Evolutionary conservation across 2,113 vertebrate species (phyloP), one percentile per base, ranked within the genome.

Genomic region (Semnornis frantzii): DNA sequence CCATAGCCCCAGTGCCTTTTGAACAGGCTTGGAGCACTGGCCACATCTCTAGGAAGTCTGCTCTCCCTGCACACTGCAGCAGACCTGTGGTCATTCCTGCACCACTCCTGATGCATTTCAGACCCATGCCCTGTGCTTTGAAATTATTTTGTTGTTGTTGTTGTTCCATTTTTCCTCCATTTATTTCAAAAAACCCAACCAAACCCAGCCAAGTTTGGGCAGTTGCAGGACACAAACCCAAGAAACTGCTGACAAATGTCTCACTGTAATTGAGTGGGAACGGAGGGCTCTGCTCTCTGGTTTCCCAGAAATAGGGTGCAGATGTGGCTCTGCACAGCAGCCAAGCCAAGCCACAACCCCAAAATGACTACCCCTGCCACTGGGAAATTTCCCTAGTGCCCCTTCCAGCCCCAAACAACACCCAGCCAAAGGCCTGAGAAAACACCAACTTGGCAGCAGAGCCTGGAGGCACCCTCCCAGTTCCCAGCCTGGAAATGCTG

Each of bases 201-300:
- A 46, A 57, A 31, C 27, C 28, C 4, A 30, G 86, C 71, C 64
- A 34, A 81, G 76, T 73, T 94, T 84, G 82, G 87, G 72, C 82
- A 91, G 64, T 72, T 57, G 0, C 78, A 78, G 73, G 88, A 96
- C 96, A 93, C 59, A 79, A 82, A 57, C 28, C 15, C 79, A 85
- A 64, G 39, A 87, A 95, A 96, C 24, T 84, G 96, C 96, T 95
- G 92, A 96, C 92, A 46, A 80, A 74, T 75, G 87, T 88, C 77
- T 92, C 34, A 2, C 85, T 75, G 69, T 71, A 78, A 91, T 85
- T 76, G 95, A 96, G 94, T 80, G 85, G 78, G 95, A 94, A 93
- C 90, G 78, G 46, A 78, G 76, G 85, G 88, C 86, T 90, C 77
- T 86, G 89, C 94, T n/a, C 69, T 10, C 1, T 1, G 16, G 78